Evolutionary conservation across 30 jellyfish, hydroid and myxozoan genomes (phyloP).

Genomic region (Phacellophora camtschatica): DNA sequence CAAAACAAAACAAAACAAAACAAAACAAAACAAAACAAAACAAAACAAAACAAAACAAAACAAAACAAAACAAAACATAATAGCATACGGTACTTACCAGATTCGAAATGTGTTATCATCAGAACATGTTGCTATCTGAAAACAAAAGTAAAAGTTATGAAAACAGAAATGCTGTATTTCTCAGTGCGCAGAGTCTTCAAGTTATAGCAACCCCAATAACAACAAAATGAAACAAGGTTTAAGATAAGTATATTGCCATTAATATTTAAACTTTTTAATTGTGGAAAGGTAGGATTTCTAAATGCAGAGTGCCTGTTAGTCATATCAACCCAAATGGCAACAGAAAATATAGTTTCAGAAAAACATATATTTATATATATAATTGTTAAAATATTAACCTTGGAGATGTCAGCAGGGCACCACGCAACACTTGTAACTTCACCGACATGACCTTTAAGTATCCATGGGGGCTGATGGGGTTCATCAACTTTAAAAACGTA

Average conservation of each 20-base stretch:
- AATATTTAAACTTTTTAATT: no score
- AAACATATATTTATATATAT: no score
- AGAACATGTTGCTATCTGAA: slow-evolving; percentile 94
- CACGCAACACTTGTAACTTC: slow-evolving; percentile 99
- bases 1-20: background rate
- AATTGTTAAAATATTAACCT: slow-evolving; percentile 78
- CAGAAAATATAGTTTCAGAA: no score
- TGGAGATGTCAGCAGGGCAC: slow-evolving; percentile 87
- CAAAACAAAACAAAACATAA: no score
- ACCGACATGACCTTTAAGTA: slow-evolving; percentile 92
- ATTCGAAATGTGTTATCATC: slow-evolving; percentile 93
- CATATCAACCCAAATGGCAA: no score
- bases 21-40: background rate
- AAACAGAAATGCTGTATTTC: background rate
- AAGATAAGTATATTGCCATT: no score
- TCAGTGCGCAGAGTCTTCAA: background rate
- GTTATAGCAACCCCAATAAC: background rate
- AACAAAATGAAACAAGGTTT: background rate
- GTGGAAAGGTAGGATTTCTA: no score
- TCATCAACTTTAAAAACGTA: slow-evolving; percentile 82
- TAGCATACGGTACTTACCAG: slow-evolving; percentile 92
- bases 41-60: no score
- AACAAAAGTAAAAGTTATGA: background rate
- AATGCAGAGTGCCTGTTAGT: no score
- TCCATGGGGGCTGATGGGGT: slow-evolving; percentile 87